phyloP scores from a whole-genome alignment of 2,888 invertebrate genomes.

The Allophyes oxyacanthae region DNA sequence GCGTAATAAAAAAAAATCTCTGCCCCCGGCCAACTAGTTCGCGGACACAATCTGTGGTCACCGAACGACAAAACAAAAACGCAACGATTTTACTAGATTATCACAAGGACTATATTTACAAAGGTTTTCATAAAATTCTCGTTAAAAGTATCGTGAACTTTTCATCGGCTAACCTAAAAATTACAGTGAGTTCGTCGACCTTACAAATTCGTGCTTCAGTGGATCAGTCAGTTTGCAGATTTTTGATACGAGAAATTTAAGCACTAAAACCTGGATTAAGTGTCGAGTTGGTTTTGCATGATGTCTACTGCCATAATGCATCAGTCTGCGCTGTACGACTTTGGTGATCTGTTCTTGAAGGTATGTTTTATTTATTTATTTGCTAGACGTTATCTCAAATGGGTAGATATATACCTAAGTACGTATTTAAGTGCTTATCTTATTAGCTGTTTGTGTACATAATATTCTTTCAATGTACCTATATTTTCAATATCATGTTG shows the following conservation, averaged over 20 bases:
- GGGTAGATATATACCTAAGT: not conserved
- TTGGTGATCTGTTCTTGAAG: conserved; percentile 93
- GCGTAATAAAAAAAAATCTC: conserved; percentile 71
- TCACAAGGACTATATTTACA: conserved; percentile 74
- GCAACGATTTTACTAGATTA: conserved; percentile 79
- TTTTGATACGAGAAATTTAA: conserved; percentile 69
- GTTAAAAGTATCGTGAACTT: conserved; percentile 78
- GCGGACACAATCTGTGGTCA: conserved; percentile 84
- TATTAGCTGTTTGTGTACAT: conserved; percentile 1
- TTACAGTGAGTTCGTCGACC: conserved; percentile 84
- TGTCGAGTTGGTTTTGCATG: conserved; percentile 83
- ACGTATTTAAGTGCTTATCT: not conserved
- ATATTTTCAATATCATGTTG: no score
- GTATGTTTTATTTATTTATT: conserved; percentile 79
- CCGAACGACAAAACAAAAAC: conserved; percentile 85
- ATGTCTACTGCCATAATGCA: conserved; percentile 95
- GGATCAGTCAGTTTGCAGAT: conserved; percentile 81
- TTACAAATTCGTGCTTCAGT: conserved; percentile 82
- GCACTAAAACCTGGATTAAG: conserved; percentile 82
- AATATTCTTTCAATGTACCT: no score
- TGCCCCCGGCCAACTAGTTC: conserved; percentile 85
- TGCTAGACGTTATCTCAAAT: conserved; percentile 1
- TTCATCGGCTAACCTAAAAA: conserved; percentile 75
- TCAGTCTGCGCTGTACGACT: conserved; percentile 93
- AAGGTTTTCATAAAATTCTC: conserved; percentile 81